Evolutionary conservation across 2,113 vertebrate species (phyloP).

Genomic region (Sphyrna mokarran): DNA sequence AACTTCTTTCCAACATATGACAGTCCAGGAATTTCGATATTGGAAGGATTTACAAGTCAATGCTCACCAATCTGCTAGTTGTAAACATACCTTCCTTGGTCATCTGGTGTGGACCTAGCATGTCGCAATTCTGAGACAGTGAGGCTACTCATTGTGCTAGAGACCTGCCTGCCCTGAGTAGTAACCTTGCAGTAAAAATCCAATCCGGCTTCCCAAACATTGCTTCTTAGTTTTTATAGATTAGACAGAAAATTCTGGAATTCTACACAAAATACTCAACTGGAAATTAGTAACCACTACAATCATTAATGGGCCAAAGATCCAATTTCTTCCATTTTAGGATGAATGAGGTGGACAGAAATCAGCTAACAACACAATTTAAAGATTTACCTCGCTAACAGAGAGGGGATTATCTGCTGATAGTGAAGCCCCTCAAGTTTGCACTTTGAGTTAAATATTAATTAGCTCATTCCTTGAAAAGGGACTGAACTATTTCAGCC

Average conservation of each 20-base stretch:
- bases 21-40: no score
- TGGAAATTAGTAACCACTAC: neutral
- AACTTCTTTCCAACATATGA: no score
- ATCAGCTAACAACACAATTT: neutral
- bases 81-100: no score
- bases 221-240: neutral
- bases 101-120: no score
- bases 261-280: neutral
- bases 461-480: neutral
- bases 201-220: neutral
- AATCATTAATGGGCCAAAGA: neutral
- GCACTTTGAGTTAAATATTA: constrained; percentile 3
- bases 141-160: no score
- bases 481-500: neutral
- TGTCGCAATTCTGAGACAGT: no score
- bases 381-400: neutral
- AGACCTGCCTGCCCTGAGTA: no score
- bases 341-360: neutral
- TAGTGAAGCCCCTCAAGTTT: neutral
- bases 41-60: no score
- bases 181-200: neutral
- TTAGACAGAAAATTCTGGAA: neutral
- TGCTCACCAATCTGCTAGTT: no score
- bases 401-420: neutral
- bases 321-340: neutral